Evolutionary conservation across 2,797 vertebrate genomes (phyloP).

Genomic region (Mionectes olivaceus): DNA sequence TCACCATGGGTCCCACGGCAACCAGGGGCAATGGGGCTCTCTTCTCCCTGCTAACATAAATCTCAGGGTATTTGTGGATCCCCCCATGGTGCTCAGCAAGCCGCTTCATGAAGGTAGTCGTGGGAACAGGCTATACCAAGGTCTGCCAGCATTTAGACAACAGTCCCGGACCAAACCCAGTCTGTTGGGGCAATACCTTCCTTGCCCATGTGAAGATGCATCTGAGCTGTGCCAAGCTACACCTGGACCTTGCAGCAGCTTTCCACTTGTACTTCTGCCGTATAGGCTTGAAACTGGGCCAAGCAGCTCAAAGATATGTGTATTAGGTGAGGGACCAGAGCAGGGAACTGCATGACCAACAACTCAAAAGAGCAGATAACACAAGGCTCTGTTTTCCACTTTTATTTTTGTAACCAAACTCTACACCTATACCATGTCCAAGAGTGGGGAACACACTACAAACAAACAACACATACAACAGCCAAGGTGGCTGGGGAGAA

Average conservation of each 20-base stretch:
- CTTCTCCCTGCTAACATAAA: neutral
- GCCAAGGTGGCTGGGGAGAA: neutral
- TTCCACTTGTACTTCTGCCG: neutral
- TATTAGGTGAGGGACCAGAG: neutral
- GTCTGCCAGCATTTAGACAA: neutral
- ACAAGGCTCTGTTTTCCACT: neutral
- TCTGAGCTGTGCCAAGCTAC: accelerated
- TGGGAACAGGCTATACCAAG: neutral
- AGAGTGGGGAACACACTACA: neutral
- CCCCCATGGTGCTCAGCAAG: neutral
- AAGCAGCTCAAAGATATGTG: neutral
- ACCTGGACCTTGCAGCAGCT: neutral
- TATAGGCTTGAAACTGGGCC: neutral
- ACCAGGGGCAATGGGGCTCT: accelerated
- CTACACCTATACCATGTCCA: neutral
- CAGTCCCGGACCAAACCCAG: neutral
- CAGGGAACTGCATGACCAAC: neutral
- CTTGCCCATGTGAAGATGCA: neutral
- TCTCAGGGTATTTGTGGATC: neutral
- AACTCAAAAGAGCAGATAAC: neutral
- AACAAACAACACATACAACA: too few relatives aligned
- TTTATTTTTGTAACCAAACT: neutral
- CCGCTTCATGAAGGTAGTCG: accelerated
- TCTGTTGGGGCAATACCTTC: neutral
- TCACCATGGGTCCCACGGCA: accelerated